Base-by-base conservation (phyloP, 1,140 invertebrate genomes). In the Papilio dardanus region DNA sequence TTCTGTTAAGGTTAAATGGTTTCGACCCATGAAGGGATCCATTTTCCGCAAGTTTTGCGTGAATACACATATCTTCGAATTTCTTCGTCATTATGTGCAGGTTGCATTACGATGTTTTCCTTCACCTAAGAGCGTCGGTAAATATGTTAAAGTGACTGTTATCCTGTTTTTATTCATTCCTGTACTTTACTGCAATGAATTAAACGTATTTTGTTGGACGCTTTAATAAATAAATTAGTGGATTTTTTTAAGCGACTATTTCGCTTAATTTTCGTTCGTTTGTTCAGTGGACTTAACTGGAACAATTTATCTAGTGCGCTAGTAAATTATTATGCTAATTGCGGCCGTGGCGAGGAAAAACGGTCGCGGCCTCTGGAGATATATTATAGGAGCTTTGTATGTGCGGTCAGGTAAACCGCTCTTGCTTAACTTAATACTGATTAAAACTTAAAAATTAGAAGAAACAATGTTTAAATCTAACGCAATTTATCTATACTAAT, bases 321-420 rank as follows among this genome's bases (percentile, higher is more conserved):
- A 66, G 42, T 19, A 78, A 76, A 78, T 78, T 76, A 78, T 78
- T 65, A 76, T 74, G 74, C 58, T 78, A 71, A 78, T 78, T 76
- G 71, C 58, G 69, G 71, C 24, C 24, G 67, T 54, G 16, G 77
- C 28, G 74, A 40, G 74, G 40, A 69, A 76, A 75, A 66, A 62
- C 54, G 24, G 8, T 62, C 21, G 8, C 24, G 50, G 37, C 40
- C 16, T 37, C 50, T 67, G 7, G 74, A 58, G 54, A 77, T 77
- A 74, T 74, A 78, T 76, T 66, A 62, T 54, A 37, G 30, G 14
- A 46, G 65, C 46, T 74, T 77, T 73, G 24, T 62, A 28, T 14
- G 54, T 28, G 30, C 54, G 50, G 21, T 54, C 50, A 54, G 50
- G 50, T 54, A 54, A 62, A 28, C 54, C 54, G 24, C 50, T 24